Conservation (phyloP, 2,888 invertebrate genomes). For the Drosophila mimetica region DNA sequence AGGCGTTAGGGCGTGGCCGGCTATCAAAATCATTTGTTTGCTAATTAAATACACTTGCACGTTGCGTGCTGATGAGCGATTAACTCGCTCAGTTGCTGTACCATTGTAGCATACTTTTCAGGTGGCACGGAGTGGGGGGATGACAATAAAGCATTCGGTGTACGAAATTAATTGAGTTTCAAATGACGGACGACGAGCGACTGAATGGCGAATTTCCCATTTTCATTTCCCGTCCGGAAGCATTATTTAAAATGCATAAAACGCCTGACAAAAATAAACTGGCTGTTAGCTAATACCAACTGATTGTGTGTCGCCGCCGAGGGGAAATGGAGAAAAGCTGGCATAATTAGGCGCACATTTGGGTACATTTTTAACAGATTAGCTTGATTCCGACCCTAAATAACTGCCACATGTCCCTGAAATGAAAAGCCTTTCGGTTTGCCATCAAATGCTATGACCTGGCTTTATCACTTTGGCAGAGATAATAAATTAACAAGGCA, state of each 20-base stretch:
- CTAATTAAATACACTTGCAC: constrained; percentile 65
- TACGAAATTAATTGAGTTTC: constrained; percentile 25
- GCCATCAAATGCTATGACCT: neutral
- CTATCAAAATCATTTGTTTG: constrained; percentile 61
- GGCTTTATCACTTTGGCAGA: neutral
- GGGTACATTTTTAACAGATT: neutral
- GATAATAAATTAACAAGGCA: neutral
- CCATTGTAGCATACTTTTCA: constrained; percentile 22
- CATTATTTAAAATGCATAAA: constrained; percentile 28
- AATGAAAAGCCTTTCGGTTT: neutral
- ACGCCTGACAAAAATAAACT: neutral
- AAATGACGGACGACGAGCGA: neutral
- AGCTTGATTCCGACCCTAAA: neutral
- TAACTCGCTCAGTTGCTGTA: constrained; percentile 18
- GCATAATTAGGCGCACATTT: neutral
- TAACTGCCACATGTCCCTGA: too few relatives aligned
- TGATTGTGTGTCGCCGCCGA: too few relatives aligned
- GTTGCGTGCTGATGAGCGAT: constrained; percentile 47
- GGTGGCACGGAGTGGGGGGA: neutral
- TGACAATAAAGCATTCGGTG: constrained; percentile 6
- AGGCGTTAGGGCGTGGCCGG: constrained; percentile 30
- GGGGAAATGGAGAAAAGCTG: neutral
- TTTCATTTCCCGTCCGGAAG: constrained; percentile 16
- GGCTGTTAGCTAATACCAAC: neutral
- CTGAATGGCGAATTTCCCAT: constrained; percentile 3